Evolutionary conservation across 2,113 vertebrate species (phyloP).

Genomic region (Neodontobutis hainanensis): DNA sequence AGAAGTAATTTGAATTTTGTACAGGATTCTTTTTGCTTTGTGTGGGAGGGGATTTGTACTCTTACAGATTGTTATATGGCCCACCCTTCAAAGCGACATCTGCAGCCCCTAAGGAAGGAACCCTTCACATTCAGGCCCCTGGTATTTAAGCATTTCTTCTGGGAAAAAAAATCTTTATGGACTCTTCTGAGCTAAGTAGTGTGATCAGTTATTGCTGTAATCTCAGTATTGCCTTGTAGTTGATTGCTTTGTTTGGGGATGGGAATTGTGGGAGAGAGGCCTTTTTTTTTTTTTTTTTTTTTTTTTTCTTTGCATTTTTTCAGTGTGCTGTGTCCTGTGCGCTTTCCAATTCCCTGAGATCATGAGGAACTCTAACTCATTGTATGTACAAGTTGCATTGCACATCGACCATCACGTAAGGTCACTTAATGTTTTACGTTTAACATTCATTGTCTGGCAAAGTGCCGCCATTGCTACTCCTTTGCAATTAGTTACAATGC

Average conservation of each 20-base stretch:
- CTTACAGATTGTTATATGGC: constrained; percentile 77
- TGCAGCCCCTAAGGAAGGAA: constrained; percentile 67
- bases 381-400: constrained; percentile 79
- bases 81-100: constrained; percentile 56
- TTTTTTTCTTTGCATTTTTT: constrained; percentile 77
- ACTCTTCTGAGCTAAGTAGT: constrained; percentile 8
- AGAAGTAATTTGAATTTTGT: constrained; percentile 57
- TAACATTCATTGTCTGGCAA: constrained; percentile 71
- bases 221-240: constrained; percentile 38
- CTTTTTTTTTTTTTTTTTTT: constrained; percentile 75
- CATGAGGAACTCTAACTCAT: constrained; percentile 79
- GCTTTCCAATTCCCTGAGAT: constrained; percentile 76
- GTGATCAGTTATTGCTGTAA: constrained; percentile 43
- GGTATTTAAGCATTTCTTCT: constrained; percentile 69
- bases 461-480: constrained; percentile 66
- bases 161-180: constrained; percentile 47
- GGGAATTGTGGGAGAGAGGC: constrained; percentile 66
- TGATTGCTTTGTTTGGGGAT: constrained; percentile 40
- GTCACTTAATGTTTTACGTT: constrained; percentile 71
- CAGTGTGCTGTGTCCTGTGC: constrained; percentile 80
- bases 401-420: constrained; percentile 75
- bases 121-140: constrained; percentile 61
- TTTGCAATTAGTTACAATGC: constrained; percentile 75
- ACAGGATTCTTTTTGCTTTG: constrained; percentile 58
- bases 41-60: constrained; percentile 74